phyloP scores from a whole-genome alignment of 2,888 invertebrate genomes.

The Arge pagana region DNA sequence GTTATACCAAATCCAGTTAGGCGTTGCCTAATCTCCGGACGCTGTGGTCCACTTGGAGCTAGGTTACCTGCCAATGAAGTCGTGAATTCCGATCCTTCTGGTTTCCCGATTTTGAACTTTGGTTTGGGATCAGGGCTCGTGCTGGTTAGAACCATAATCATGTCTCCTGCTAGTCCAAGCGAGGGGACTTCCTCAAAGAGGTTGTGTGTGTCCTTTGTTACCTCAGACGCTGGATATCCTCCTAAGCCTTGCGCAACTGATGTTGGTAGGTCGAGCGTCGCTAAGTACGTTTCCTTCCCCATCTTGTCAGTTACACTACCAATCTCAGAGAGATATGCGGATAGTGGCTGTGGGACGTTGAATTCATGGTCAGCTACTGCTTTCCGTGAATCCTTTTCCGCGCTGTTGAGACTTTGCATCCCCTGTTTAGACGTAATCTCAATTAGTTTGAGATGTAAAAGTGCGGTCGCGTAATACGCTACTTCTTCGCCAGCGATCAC shows the following conservation, averaged over 20 bases:
- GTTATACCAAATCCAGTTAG: constrained; percentile 37
- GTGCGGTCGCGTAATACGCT: constrained; percentile 37
- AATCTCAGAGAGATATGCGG: constrained; percentile 34
- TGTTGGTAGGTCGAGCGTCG: constrained; percentile 36
- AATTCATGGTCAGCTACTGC: constrained; percentile 34
- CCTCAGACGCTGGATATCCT: constrained; percentile 40
- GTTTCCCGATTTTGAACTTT: constrained; percentile 39
- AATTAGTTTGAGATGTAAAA: constrained; percentile 34
- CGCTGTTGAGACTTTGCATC: constrained; percentile 32
- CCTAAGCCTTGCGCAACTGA: constrained; percentile 37
- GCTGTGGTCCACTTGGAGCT: constrained; percentile 34
- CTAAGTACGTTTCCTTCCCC: constrained; percentile 39
- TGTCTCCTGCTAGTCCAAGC: constrained; percentile 45
- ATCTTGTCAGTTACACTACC: constrained; percentile 39
- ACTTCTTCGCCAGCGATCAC: constrained; percentile 34
- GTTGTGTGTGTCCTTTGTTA: constrained; percentile 39
- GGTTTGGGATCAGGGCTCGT: constrained; percentile 37
- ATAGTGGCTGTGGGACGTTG: constrained; percentile 42
- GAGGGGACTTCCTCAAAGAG: constrained; percentile 45
- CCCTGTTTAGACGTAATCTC: constrained; percentile 38
- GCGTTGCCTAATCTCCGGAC: constrained; percentile 30
- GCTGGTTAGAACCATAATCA: constrained; percentile 45
- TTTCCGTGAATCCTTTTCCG: constrained; percentile 37
- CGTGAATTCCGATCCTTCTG: constrained; percentile 32
- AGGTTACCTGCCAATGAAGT: constrained; percentile 34